Percentiles rank a stretch among this genome's conserved stretches.
phyloP scores from a whole-genome alignment of 2,888 invertebrate genomes.

The Synanthedon tipuliformis region DNA sequence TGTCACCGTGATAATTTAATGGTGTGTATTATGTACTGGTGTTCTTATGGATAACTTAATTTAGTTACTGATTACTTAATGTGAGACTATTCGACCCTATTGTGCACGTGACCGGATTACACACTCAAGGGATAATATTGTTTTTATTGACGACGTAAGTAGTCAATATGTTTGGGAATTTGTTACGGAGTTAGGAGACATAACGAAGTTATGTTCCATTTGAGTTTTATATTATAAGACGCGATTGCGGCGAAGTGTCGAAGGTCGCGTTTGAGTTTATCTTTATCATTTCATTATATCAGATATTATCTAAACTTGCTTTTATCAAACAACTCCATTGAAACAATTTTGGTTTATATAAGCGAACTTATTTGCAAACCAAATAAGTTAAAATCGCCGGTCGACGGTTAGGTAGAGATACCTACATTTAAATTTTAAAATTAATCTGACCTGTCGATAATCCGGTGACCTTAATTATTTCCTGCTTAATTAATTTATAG shows the following conservation, averaged over 20 bases:
- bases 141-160: conserved; percentile 54
- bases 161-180: conserved; percentile 28
- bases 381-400: neutral
- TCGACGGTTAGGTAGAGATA: neutral
- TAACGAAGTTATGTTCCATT: neutral
- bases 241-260: conserved; percentile 27
- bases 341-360: neutral
- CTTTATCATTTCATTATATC: conserved; percentile 26
- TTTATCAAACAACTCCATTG: neutral
- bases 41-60: conserved; percentile 28
- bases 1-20: conserved; percentile 49
- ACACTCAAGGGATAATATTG: conserved; percentile 36
- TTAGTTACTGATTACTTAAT: conserved; percentile 49
- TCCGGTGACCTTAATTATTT: neutral
- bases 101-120: conserved; percentile 58
- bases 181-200: conserved; percentile 20
- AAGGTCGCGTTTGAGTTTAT: conserved; percentile 50
- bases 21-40: conserved; percentile 42
- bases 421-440: neutral
- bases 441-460: neutral
- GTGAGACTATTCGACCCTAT: conserved; percentile 36
- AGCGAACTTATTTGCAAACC: neutral
- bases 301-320: conserved; percentile 14
- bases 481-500: neutral
- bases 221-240: neutral